These are phyloP conservation scores for Hoplostethus mediterraneus DNA, from an alignment of 2,797 vertebrate genomes.

Conservation along the genomic window DNA sequence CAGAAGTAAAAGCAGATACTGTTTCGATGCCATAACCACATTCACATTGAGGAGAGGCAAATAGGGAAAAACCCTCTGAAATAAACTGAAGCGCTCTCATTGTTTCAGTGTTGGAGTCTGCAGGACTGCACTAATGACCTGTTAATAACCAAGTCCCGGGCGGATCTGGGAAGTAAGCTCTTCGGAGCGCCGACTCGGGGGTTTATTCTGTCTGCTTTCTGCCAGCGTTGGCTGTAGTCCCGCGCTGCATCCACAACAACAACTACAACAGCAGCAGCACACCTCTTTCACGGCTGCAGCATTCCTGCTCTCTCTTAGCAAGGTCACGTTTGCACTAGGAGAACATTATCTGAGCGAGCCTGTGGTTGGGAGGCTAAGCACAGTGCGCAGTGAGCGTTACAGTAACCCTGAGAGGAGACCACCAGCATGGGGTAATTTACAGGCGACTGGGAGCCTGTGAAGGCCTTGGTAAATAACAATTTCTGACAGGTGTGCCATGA, in stretches of 20 bases:
- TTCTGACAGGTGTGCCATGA: constrained; percentile 77
- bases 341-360: constrained; percentile 19
- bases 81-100: constrained; percentile 66
- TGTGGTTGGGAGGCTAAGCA: constrained; percentile 33
- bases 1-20: constrained; percentile 9
- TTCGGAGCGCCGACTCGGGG: constrained; percentile 63
- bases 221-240: constrained; percentile 54
- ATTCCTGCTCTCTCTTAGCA: constrained; percentile 21
- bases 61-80: constrained; percentile 47
- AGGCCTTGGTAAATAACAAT: constrained; percentile 71
- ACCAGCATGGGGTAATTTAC: constrained; percentile 70
- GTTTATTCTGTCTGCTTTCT: constrained; percentile 71
- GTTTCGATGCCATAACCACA: constrained; percentile 60
- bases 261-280: constrained; percentile 11
- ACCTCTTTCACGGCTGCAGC: constrained; percentile 62
- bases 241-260: constrained; percentile 23
- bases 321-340: constrained; percentile 51
- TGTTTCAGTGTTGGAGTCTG: constrained; percentile 71
- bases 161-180: constrained; percentile 70
- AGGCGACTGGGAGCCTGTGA: constrained; percentile 65
- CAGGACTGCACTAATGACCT: constrained; percentile 74
- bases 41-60: constrained; percentile 53
- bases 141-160: constrained; percentile 77
- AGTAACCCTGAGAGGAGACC: constrained; percentile 61
- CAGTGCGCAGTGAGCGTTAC: constrained; percentile 44